Percentiles rank a stretch among this genome's conserved stretches.
Conservation (phyloP, 2,888 invertebrate genomes). For the Scaptomyza tumidula region DNA sequence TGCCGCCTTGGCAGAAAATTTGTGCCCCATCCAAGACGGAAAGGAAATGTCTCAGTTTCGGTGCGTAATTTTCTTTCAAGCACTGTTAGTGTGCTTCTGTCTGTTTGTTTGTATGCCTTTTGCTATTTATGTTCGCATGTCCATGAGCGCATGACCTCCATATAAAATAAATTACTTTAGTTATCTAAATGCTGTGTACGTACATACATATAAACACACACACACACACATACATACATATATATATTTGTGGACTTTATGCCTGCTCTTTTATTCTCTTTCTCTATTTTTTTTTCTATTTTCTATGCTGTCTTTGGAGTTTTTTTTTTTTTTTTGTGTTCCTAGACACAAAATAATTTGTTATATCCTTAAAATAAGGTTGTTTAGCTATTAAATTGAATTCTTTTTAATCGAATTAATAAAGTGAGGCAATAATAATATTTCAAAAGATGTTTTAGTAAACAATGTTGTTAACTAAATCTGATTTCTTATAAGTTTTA, state of each 20-base stretch:
- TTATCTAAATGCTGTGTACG: conserved; percentile 75
- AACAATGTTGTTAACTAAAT: no score
- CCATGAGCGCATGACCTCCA: conserved; percentile 81
- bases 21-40: conserved; percentile 46
- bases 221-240: background rate
- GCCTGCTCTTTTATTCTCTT: conserved; percentile 6
- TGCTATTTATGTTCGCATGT: conserved; percentile 78
- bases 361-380: background rate
- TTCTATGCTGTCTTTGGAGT: conserved; percentile 33
- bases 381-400: conserved; percentile 2
- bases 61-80: conserved; percentile 70
- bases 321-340: conserved; percentile 10
- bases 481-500: no score
- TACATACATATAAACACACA: conserved; percentile 8
- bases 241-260: background rate
- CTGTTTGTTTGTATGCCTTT: conserved; percentile 46
- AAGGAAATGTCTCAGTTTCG: conserved; percentile 76
- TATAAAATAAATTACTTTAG: conserved; percentile 83
- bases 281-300: conserved; percentile 12
- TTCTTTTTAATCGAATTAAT: background rate
- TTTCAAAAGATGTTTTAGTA: no score
- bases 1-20: conserved; percentile 41
- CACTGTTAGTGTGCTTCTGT: conserved; percentile 7
- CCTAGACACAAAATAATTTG: conserved; percentile 14
- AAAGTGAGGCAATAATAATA: no score